A percentile compares a stretch with the other conserved stretches of the same genome.
Evolutionary conservation across 2,888 invertebrate genomes (phyloP).

Genomic region (Pristionchus entomophagus): DNA sequence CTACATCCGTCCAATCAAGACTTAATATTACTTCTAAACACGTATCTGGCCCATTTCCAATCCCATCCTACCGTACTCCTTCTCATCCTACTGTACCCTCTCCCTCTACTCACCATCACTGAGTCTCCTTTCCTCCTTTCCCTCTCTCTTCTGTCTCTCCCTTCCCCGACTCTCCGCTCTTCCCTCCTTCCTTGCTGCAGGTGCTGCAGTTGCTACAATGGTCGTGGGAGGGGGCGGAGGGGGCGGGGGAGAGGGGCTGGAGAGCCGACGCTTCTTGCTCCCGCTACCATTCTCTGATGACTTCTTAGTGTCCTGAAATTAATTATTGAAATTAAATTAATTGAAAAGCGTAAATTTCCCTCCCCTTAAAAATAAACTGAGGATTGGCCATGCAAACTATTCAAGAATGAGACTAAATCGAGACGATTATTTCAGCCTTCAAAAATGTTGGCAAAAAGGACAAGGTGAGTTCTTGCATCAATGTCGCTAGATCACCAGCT

Average conservation of each 20-base stretch:
- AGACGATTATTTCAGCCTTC: no score
- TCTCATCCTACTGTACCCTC: no score
- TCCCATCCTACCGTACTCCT: no score
- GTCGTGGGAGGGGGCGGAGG: not conserved
- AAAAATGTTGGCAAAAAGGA: no score
- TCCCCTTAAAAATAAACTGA: not conserved
- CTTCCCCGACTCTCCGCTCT: constrained; percentile 20
- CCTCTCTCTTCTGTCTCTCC: constrained; percentile 8
- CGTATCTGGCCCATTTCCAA: no score
- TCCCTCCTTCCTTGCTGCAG: not conserved
- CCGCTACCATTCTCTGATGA: not conserved
- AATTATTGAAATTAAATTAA: not conserved
- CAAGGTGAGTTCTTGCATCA: not conserved
- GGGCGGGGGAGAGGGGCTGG: not conserved
- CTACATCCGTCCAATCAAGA: no score
- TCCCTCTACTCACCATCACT: constrained; percentile 14
- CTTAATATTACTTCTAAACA: no score
- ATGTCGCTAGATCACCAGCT: not conserved
- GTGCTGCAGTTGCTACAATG: not conserved
- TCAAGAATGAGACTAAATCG: no score
- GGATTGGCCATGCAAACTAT: no score
- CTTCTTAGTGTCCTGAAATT: not conserved
- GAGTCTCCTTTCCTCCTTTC: constrained; percentile 3
- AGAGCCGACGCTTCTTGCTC: not conserved
- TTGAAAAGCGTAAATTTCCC: not conserved